Percentiles rank a stretch among this genome's conserved stretches.
Conservation (phyloP, 2,888 invertebrate genomes). For the Nemotelus nigrinus region DNA sequence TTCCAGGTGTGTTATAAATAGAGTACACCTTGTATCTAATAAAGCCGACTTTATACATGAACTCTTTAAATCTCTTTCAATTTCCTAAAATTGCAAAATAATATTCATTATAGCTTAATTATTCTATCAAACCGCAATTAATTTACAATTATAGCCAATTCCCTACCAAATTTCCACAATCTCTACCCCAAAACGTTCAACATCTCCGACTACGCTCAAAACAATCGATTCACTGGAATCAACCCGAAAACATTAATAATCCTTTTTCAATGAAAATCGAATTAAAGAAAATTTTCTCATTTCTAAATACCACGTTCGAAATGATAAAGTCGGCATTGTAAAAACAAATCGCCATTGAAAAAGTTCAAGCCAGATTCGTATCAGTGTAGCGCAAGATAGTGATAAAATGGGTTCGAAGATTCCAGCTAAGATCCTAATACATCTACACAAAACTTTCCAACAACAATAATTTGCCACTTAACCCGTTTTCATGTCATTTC, state of each 20-base stretch:
- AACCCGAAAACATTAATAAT: not conserved
- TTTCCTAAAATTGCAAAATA: too few species aligned
- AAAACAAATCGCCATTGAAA: slow-evolving; percentile 30
- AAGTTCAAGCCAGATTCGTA: slow-evolving; percentile 26
- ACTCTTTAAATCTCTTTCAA: too few species aligned
- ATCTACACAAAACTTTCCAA: slow-evolving; percentile 40
- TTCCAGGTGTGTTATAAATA: too few species aligned
- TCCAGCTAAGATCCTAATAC: slow-evolving; percentile 16
- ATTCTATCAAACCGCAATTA: too few species aligned
- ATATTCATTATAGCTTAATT: too few species aligned
- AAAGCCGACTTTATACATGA: too few species aligned
- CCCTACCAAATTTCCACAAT: too few species aligned
- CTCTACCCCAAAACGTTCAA: too few species aligned
- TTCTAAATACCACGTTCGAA: slow-evolving; percentile 10
- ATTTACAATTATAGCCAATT: too few species aligned
- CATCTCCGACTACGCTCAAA: too few species aligned
- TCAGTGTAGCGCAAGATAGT: slow-evolving; percentile 26
- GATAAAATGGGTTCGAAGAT: not conserved
- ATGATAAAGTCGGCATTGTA: slow-evolving; percentile 14
- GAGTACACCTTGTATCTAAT: too few species aligned
- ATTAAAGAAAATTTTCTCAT: slow-evolving; percentile 18
- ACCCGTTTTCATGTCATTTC: slow-evolving; percentile 30
- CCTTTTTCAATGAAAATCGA: slow-evolving; percentile 6
- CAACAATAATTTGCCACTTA: slow-evolving; percentile 45
- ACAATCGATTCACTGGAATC: too few species aligned